These are phyloP conservation scores for Sternarchorhynchus goeldii DNA, from an alignment of 2,797 vertebrate genomes.

Conservation along the genomic window DNA sequence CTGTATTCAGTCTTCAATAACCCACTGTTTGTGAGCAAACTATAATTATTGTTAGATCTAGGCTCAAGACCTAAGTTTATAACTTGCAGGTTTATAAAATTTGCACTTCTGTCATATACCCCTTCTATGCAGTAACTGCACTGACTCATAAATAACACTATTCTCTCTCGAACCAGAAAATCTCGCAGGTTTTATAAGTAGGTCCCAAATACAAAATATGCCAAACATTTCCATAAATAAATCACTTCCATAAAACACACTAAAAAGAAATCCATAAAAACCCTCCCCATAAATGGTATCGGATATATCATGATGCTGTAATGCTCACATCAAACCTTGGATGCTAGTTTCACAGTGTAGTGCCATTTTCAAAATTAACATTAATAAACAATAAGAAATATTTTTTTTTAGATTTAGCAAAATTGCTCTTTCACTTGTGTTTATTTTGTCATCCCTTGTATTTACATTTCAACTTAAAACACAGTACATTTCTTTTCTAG, in stretches of 20 bases:
- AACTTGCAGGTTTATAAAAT: neutral
- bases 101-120: conserved; percentile 32
- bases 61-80: conserved; percentile 22
- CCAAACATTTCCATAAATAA: too few relatives aligned
- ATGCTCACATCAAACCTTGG: conserved; percentile 1
- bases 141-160: conserved; percentile 10
- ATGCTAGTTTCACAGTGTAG: neutral
- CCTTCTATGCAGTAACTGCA: neutral
- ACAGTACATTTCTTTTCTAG: neutral
- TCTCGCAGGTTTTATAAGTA: neutral
- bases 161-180: neutral
- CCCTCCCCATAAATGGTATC: neutral
- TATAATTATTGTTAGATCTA: neutral
- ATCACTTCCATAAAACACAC: too few relatives aligned
- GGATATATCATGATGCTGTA: neutral
- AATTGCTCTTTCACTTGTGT: neutral
- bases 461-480: neutral
- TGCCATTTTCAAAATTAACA: neutral
- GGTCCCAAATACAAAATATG: neutral
- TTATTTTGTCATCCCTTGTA: neutral
- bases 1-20: too few relatives aligned
- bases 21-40: neutral
- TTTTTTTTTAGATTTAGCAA: neutral
- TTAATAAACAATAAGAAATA: neutral
- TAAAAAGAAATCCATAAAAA: too few relatives aligned